Base-by-base conservation (phyloP, 2,797 vertebrate species). In the Hoplostethus atlanticus region DNA sequence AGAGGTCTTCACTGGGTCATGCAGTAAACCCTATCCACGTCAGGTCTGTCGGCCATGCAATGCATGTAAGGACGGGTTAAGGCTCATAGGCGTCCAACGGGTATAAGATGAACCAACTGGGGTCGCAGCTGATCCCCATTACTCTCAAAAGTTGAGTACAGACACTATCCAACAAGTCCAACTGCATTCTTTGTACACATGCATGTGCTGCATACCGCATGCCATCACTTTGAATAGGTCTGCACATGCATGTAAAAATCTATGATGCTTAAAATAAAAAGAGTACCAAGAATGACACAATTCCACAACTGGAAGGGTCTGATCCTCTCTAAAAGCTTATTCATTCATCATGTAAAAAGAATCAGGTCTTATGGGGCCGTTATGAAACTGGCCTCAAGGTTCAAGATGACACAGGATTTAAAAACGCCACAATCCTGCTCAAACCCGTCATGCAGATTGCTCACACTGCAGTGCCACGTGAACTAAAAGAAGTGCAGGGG, bases 31-130 rank as follows among this genome's bases (percentile, higher is more conserved):
- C 57, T 1, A 57, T 51, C 3, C 52, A 47, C 0, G 78, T 84
- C 87, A 44, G 25, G 76, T 90, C 84, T 56, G 81, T 87, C 81
- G 76, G 89, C 90, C 91, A 91, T 92, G 91, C 92, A 86, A 28
- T 48, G 51, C 44, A 50, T 40, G 66, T 8, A 70, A 48, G 25
- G 76, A 85, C 62, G 60, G 0, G 58, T 82, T 64, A 13, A 54
- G 53, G 42, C 60, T 85, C 57, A 70, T 61, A 85, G 71, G 75
- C 71, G 71, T 82, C 81, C 38, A 48, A 48, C 52, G 68, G 81
- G 80, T 58, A 52, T 38, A 10, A 25, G 48, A 57, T 28, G 21
- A 69, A 50, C 62, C 64, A 56, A 13, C 64, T 60, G 34, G 48
- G 79, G 64, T 76, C 55, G 68, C 72, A 76, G 65, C 69, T 81